Conservation (phyloP, 2,888 invertebrate genomes). For the Ennomos erosarius region DNA sequence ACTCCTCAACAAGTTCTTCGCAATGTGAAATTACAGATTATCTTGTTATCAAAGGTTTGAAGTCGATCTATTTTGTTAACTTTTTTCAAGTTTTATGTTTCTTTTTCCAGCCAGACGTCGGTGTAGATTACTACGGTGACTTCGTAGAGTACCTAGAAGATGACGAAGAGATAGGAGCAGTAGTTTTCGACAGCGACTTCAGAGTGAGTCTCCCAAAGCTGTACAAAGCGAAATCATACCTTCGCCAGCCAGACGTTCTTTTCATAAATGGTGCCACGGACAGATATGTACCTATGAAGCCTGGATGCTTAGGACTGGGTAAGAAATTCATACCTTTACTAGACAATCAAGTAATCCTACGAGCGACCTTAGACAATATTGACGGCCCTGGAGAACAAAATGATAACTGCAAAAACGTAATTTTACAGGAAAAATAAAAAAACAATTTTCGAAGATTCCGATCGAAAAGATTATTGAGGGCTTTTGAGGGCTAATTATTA, state of each 20-base stretch:
- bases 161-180: slow-evolving; percentile 81
- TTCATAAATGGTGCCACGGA: slow-evolving; percentile 82
- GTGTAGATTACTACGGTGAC: slow-evolving; percentile 53
- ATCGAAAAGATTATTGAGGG: too few relatives aligned
- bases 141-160: slow-evolving; percentile 63
- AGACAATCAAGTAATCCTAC: too few relatives aligned
- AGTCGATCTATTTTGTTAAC: too few relatives aligned
- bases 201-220: slow-evolving; percentile 79
- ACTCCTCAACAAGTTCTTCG: too few relatives aligned
- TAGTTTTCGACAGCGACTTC: slow-evolving; percentile 83
- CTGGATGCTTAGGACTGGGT: slow-evolving; percentile 68
- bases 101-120: slow-evolving; percentile 60
- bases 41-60: too few relatives aligned
- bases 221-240: slow-evolving; percentile 75
- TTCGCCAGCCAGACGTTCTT: slow-evolving; percentile 77
- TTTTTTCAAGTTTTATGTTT: slow-evolving; percentile 12
- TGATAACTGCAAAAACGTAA: too few relatives aligned
- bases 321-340: slow-evolving; percentile 13
- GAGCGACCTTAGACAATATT: too few relatives aligned
- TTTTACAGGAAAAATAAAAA: too few relatives aligned
- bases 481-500: too few relatives aligned
- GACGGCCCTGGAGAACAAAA: too few relatives aligned
- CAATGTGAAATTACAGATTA: too few relatives aligned
- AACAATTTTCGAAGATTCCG: too few relatives aligned
- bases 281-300: slow-evolving; percentile 62